These are phyloP conservation scores for Palloptera scutellata DNA, from an alignment of 2,888 invertebrate genomes.

Conservation along the genomic window DNA sequence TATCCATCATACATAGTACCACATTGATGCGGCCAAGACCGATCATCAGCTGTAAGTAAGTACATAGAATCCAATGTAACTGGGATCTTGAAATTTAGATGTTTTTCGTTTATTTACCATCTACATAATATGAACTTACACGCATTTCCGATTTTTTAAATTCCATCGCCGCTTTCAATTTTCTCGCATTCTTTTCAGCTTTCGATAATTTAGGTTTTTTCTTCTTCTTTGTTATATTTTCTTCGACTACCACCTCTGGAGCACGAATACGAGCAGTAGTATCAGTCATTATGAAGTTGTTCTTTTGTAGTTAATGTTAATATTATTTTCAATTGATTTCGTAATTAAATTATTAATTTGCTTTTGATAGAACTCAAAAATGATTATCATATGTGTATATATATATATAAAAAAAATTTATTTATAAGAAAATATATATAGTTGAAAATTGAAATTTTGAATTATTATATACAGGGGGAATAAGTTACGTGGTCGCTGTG, in stretches of 20 bases:
- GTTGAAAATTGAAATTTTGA: no score
- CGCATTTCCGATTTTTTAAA: conserved; percentile 46
- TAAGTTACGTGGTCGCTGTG: no score
- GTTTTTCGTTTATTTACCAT: neutral
- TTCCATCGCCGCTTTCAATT: conserved; percentile 35
- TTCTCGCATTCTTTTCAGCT: conserved; percentile 40
- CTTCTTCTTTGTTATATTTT: conserved; percentile 19
- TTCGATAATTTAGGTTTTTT: conserved; percentile 47
- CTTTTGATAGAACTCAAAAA: no score
- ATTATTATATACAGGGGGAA: no score
- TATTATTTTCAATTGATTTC: no score
- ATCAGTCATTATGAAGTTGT: neutral
- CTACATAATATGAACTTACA: conserved; percentile 39
- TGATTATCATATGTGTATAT: no score
- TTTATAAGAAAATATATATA: no score
- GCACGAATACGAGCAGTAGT: neutral
- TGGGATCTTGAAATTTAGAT: neutral
- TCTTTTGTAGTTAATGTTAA: neutral
- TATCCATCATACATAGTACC: no score
- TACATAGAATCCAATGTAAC: neutral
- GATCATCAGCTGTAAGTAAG: neutral
- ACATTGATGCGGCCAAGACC: no score
- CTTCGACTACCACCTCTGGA: neutral
- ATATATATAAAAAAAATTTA: no score
- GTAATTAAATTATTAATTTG: no score